Percentiles rank a stretch among this genome's conserved stretches.
phyloP scores from a whole-genome alignment of 1,140 invertebrate species.

The Zaprionus inermis region DNA sequence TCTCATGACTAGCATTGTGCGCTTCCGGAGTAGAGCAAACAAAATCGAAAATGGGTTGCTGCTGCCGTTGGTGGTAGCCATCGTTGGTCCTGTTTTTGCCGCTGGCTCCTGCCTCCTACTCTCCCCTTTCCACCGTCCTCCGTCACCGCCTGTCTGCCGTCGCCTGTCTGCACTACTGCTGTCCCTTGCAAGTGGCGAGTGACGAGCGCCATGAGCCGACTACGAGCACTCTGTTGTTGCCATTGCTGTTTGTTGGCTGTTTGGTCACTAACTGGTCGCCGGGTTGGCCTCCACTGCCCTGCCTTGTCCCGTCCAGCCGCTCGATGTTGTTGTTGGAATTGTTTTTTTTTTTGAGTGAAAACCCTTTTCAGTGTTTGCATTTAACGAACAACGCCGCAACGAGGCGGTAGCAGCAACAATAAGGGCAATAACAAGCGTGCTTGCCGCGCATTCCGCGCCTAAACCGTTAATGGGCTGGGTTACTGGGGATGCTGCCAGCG shows the following conservation, averaged over 20 bases:
- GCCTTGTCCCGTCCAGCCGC: slow-evolving; percentile 31
- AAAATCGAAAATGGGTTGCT: slow-evolving; percentile 78
- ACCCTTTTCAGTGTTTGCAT: slow-evolving; percentile 81
- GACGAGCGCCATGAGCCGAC: slow-evolving; percentile 1
- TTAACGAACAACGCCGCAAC: slow-evolving; percentile 80
- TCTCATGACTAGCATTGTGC: slow-evolving; percentile 25
- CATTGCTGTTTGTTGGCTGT: slow-evolving; percentile 33
- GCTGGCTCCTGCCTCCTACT: slow-evolving; percentile 8
- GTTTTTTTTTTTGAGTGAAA: slow-evolving; percentile 41
- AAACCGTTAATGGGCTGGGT: slow-evolving; percentile 24
- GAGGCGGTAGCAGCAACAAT: slow-evolving; percentile 57
- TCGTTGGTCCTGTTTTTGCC: slow-evolving; percentile 17
- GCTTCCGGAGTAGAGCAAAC: slow-evolving; percentile 52
- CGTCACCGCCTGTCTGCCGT: background rate
- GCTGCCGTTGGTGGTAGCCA: slow-evolving; percentile 28
- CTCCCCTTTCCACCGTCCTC: slow-evolving; percentile 9
- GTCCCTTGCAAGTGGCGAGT: slow-evolving; percentile 27
- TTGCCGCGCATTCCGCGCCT: slow-evolving; percentile 46
- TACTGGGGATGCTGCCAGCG: slow-evolving; percentile 2
- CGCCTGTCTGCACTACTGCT: slow-evolving; percentile 10
- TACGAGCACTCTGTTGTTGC: slow-evolving; percentile 3
- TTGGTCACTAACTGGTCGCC: slow-evolving; percentile 45
- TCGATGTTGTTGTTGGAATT: slow-evolving; percentile 44
- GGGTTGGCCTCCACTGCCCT: background rate
- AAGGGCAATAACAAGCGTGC: slow-evolving; percentile 70